Base-by-base conservation (phyloP, 2,113 vertebrate species). In the Indicator maculatus region DNA sequence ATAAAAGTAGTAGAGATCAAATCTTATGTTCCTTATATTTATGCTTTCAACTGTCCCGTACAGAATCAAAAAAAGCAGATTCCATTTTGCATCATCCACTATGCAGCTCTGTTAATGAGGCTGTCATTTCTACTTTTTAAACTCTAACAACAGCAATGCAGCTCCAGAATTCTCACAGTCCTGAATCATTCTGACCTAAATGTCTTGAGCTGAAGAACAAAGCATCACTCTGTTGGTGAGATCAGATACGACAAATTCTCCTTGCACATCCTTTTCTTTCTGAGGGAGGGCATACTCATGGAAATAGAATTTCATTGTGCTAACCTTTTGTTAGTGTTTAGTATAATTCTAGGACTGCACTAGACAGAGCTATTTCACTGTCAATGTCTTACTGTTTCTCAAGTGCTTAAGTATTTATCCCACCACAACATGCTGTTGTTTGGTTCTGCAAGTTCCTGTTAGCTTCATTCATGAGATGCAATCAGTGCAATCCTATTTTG, bases 391-490 rank as follows among this genome's bases (percentile, higher is more conserved):
- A 83, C 91, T 95, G 94, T 97, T 95, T 86, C 66, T 94, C 90
- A 94, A 95, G 64, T 82, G 39, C 85, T 90, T 18, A 73, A 84
- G 92, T 92, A 96, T 95, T 96, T 96, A 83, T 95, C 19, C 44
- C 85, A 84, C 74, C 73, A 94, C 91, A 97, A 73, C 73, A 75
- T 95, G 89, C 88, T 91, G 66, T 84, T 95, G 86, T 96, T 92
- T 91, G 63, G 50, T 92, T 93, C 89, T 96, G 69, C 63, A 86
- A 92, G 60, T 70, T 96, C 69, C 89, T 93, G 71, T 93, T 94
- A 45, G 81, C 86, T 98, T 96, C 84, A 89, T 91, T 95, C 93
- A 97, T 83, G 93, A 95, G 95, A 94, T 92, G 72, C 95, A 95
- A 94, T 96, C 95, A 95, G 93, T 81, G 86, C 92, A 96, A 86